Conservation (phyloP, 2,113 vertebrate species). For the Sylvia atricapilla region DNA sequence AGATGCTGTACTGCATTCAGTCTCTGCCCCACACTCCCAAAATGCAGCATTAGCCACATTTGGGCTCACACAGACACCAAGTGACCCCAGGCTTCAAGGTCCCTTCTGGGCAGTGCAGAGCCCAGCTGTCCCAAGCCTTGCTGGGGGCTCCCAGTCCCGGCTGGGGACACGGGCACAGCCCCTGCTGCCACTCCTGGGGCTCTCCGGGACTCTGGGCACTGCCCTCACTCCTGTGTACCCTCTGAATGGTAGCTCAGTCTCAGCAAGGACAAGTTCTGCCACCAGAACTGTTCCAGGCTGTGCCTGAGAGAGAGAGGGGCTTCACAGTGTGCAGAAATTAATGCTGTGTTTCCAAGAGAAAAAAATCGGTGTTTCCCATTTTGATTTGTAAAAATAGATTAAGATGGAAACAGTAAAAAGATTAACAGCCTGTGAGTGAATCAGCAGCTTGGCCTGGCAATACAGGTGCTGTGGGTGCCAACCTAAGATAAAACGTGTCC, state of each 20-base stretch:
- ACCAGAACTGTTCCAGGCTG: not conserved
- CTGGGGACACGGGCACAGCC: not conserved
- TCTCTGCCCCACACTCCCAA: not conserved
- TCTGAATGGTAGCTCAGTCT: not conserved
- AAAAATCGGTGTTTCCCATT: not conserved
- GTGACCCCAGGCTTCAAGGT: too few relatives aligned
- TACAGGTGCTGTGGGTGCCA: not conserved
- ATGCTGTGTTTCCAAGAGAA: not conserved
- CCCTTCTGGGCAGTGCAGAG: not conserved
- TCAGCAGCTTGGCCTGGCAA: not conserved
- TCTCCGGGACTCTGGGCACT: not conserved
- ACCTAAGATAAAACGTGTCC: not conserved
- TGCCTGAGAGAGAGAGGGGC: not conserved
- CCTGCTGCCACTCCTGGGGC: not conserved
- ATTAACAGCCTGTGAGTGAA: not conserved
- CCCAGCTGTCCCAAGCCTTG: accelerated
- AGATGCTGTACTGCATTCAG: not conserved
- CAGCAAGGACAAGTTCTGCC: not conserved
- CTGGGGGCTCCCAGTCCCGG: not conserved
- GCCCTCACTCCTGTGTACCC: not conserved
- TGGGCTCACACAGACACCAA: not conserved
- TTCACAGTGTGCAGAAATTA: not conserved
- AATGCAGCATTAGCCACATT: not conserved
- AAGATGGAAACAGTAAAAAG: not conserved
- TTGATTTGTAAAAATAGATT: not conserved